A percentile compares a stretch with the other conserved stretches of the same genome.
Conservation (phyloP, 2,888 invertebrate genomes). For the Thecophora atra region DNA sequence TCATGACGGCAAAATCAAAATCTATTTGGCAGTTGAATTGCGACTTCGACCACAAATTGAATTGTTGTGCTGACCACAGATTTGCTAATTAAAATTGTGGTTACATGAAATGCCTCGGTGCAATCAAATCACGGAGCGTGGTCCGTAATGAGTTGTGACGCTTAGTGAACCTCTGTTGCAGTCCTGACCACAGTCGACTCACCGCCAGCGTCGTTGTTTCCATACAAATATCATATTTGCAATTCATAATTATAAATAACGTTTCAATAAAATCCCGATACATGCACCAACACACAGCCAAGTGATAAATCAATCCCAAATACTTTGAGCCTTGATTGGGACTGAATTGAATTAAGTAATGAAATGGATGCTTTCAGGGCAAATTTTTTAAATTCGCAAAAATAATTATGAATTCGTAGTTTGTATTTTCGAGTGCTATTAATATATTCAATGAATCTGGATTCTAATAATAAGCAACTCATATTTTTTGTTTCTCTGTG, state of each 20-base stretch:
- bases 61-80: neutral
- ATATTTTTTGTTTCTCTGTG: neutral
- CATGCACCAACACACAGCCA: neutral
- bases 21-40: neutral
- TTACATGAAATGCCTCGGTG: neutral
- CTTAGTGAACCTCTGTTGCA: too few species aligned
- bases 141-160: neutral
- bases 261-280: neutral
- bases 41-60: neutral
- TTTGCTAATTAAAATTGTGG: conserved; percentile 1
- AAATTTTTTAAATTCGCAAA: too few species aligned
- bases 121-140: neutral
- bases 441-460: too few species aligned
- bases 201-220: too few species aligned
- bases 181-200: too few species aligned
- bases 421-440: too few species aligned
- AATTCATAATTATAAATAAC: neutral
- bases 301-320: neutral
- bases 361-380: too few species aligned
- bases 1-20: neutral
- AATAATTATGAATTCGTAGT: too few species aligned
- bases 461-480: too few species aligned
- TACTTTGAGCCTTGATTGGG: neutral
- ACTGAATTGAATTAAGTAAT: too few species aligned
- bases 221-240: too few species aligned